These are phyloP conservation scores for Chrysomallon squamiferum DNA, from an alignment of 1,140 invertebrate species.

Conservation along the genomic window DNA sequence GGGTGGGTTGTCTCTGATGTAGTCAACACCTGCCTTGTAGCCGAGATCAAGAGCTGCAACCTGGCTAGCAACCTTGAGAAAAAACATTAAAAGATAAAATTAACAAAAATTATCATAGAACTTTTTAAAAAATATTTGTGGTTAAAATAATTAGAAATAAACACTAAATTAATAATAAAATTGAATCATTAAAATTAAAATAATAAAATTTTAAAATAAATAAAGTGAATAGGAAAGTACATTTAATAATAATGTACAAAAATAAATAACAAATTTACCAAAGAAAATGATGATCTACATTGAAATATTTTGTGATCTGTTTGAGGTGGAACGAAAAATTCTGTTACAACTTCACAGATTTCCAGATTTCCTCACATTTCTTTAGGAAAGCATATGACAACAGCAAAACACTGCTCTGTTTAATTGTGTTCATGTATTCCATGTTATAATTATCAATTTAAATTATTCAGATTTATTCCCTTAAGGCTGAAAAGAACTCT, in stretches of 20 bases:
- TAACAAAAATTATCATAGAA: neutral
- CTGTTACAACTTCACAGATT: neutral
- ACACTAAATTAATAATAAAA: neutral
- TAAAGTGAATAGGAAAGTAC: too few relatives aligned
- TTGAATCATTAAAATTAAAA: neutral
- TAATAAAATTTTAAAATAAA: too few relatives aligned
- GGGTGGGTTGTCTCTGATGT: slow-evolving; percentile 73
- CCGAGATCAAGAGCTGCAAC: slow-evolving; percentile 96
- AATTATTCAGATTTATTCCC: too few relatives aligned
- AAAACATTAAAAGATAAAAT: too few relatives aligned
- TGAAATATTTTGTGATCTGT: too few relatives aligned
- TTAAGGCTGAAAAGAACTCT: too few relatives aligned
- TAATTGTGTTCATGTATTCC: neutral
- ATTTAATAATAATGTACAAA: too few relatives aligned
- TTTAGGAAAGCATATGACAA: neutral
- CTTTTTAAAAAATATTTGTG: neutral
- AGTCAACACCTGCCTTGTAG: slow-evolving; percentile 81
- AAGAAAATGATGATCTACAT: too few relatives aligned
- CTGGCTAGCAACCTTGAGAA: slow-evolving; percentile 70
- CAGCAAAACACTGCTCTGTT: neutral
- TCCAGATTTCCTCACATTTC: neutral
- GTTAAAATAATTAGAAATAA: neutral
- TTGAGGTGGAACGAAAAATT: neutral
- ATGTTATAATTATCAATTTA: too few relatives aligned
- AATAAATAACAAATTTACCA: too few relatives aligned